These are phyloP conservation scores for Drosophila persimilis DNA, from an alignment of 1,140 invertebrate genomes.

Conservation along the genomic window DNA sequence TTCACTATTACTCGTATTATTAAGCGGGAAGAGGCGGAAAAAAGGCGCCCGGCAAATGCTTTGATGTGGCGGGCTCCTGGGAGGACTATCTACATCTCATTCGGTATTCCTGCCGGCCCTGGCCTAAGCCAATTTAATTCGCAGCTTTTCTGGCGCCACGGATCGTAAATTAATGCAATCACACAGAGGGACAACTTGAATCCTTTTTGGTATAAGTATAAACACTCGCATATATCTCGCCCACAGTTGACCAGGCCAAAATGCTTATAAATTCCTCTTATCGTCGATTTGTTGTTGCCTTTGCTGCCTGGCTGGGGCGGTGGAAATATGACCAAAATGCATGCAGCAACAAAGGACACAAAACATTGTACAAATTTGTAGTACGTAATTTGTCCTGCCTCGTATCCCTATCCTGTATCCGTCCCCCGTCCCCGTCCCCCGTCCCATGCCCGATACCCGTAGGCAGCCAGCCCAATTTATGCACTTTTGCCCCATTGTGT, in stretches of 20 bases:
- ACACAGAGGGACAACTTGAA: conserved; percentile 56
- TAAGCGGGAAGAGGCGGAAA: conserved; percentile 14
- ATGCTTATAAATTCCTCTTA: conserved; percentile 75
- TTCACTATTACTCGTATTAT: conserved; percentile 69
- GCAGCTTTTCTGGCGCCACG: conserved; percentile 56
- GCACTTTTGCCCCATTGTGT: conserved; percentile 67
- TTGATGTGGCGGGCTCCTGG: conserved; percentile 44
- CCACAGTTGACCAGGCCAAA: conserved; percentile 51
- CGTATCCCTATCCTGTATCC: conserved; percentile 14
- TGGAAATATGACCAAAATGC: conserved; percentile 69
- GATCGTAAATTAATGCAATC: conserved; percentile 78
- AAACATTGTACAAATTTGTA: conserved; percentile 67
- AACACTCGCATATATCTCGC: conserved; percentile 46
- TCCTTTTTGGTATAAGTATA: conserved; percentile 54
- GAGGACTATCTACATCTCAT: conserved; percentile 40
- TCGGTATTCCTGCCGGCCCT: conserved; percentile 40
- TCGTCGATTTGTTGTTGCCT: conserved; percentile 60
- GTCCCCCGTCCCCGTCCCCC: too few species aligned
- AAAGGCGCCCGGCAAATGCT: conserved; percentile 27
- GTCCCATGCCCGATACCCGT: conserved; percentile 1
- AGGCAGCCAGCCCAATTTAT: conserved; percentile 70
- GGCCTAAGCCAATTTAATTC: conserved; percentile 76
- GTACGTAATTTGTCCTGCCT: conserved; percentile 71
- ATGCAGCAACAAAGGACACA: conserved; percentile 56
- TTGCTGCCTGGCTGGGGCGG: conserved; percentile 1